Evolutionary conservation across 1,140 invertebrate species (phyloP).

Genomic region (Pseudachorutes palmiensis): DNA sequence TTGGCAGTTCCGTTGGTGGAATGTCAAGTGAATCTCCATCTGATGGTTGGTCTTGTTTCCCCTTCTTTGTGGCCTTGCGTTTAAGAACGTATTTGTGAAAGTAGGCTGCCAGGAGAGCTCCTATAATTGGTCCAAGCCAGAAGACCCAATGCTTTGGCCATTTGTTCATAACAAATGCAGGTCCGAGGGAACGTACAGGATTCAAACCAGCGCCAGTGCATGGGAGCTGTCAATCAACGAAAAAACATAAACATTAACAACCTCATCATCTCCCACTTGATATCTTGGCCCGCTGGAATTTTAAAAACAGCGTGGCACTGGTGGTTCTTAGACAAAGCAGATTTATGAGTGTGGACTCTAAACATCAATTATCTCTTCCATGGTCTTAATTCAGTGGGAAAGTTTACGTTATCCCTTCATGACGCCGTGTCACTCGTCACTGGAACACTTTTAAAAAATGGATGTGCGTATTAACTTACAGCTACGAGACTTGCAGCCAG

Average conservation of each 20-base stretch:
- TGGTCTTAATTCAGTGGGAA: conserved; percentile 2
- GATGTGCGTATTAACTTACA: conserved; percentile 26
- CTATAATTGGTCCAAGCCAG: conserved; percentile 31
- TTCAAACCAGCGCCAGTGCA: conserved; percentile 48
- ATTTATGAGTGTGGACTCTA: too few relatives aligned
- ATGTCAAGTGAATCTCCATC: conserved; percentile 37
- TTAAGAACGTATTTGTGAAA: conserved; percentile 31
- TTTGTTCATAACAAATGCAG: conserved; percentile 45
- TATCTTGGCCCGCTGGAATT: too few relatives aligned
- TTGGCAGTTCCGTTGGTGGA: conserved; percentile 30
- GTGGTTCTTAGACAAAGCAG: too few relatives aligned
- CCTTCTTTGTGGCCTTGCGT: conserved; percentile 26
- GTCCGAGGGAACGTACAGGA: conserved; percentile 46
- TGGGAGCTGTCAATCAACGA: conserved; percentile 38
- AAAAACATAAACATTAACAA: background rate
- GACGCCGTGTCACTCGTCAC: background rate
- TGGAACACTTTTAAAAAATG: background rate
- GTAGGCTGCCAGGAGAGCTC: conserved; percentile 31
- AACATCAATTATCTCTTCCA: conserved; percentile 2
- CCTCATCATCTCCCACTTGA: too few relatives aligned
- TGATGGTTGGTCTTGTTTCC: conserved; percentile 27
- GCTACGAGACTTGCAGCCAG: conserved; percentile 36
- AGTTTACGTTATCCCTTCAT: background rate
- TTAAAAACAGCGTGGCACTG: too few relatives aligned
- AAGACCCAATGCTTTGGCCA: conserved; percentile 46